Base-by-base conservation (phyloP, 2,888 invertebrate species). In the Tipula lateralis region DNA sequence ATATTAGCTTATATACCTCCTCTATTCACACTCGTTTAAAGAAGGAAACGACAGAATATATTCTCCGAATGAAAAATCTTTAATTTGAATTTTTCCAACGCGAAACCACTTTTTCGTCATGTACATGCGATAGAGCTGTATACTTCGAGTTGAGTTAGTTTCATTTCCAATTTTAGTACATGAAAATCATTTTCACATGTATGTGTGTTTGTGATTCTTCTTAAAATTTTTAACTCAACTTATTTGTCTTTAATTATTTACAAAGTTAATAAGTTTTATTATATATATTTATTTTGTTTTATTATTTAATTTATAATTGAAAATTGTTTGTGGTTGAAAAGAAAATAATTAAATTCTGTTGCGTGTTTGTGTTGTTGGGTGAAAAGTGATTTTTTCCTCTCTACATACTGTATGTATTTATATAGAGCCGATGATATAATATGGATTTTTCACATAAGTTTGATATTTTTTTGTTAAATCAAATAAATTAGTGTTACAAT, bases 61-160 rank as follows among this genome's bases (percentile, higher is more conserved):
- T 24, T 66, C 66, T 66, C 66, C 24, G 24, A 66, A 66, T 66
- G 66, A 66, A 66, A 66, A 66, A 66, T 66, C 66, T 66, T 66
- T 66, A 66, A 66, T 66, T 66, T 66, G 24, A 24, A 2, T 24
- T 24, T 66, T 66, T 24, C 24, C 66, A 66, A 24, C 66, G 66
- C 66, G 19, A 66, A 66, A 66, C 66, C 66, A 66, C 66, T 9
- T 66, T 50, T 44, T 66, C 24, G 50, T 19, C 16, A 50, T 50
- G 50, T 50, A 50, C 7, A 19, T 50, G 5, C 6, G 66, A n/a
- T n/a, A n/a, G n/a, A n/a, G n/a, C 16, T 16, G 44, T 50, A n/a
- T 44, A 6, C n/a, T n/a, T 39, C 2, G 16, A 50, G 50, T 50
- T n/a, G 19, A 66, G 66, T 24, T 66, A 24, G 66, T 24, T 12